Conservation (phyloP, 2,797 vertebrate genomes). For the Manis crassicaudata region DNA sequence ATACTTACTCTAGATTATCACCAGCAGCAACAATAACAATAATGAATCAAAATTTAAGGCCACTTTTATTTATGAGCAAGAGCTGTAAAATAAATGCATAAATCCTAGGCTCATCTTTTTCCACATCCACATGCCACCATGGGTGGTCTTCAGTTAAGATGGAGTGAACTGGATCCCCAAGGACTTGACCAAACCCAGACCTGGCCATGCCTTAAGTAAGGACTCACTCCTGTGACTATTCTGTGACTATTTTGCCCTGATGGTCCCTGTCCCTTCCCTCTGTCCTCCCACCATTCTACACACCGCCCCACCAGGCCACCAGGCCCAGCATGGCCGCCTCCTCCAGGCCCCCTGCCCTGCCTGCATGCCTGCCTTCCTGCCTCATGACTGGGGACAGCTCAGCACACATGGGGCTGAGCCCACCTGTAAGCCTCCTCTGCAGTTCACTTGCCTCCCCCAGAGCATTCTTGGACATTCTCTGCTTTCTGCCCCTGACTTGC, state of each 20-base stretch:
- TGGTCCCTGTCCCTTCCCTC: neutral
- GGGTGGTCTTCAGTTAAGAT: neutral
- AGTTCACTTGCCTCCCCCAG: neutral
- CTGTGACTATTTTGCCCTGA: neutral
- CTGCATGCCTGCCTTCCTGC: neutral
- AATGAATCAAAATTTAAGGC: slow-evolving; percentile 24
- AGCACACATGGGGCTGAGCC: neutral
- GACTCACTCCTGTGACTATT: no score
- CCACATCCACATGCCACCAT: neutral
- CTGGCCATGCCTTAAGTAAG: neutral
- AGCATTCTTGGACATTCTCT: neutral
- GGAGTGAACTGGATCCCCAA: neutral
- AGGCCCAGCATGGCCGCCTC: neutral
- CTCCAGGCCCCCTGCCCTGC: no score
- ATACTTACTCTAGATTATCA: neutral
- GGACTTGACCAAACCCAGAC: neutral
- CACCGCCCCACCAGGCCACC: no score
- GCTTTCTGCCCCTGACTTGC: no score
- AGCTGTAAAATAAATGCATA: slow-evolving; percentile 8
- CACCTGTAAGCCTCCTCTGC: neutral
- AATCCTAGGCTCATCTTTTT: neutral
- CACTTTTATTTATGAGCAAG: slow-evolving; percentile 53
- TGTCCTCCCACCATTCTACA: neutral
- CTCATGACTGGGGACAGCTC: neutral
- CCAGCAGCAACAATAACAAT: neutral